Evolutionary conservation across 2,888 invertebrate genomes (phyloP), one percentile per base, ranked within the genome.

Genomic region (Eudemis profundana): DNA sequence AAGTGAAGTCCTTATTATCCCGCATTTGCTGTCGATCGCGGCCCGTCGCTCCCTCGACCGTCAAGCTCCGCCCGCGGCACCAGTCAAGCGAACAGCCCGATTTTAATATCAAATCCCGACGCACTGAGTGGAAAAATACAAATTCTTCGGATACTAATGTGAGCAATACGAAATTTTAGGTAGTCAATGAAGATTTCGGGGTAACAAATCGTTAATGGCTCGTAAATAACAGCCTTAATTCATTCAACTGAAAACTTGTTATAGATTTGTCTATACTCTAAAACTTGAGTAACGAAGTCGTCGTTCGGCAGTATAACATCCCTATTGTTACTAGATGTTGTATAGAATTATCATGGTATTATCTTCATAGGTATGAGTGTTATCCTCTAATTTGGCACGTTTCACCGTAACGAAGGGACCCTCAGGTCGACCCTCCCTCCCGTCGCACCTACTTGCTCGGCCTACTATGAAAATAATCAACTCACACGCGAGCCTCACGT

Each of bases 391-490:
- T 54, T 62, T 33, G 40, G 19, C 42, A 61, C 61, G n/a, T 53
- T 33, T 33, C 14, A 19, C 21, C 27, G 27, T 29, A 50, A 51
- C 40, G 51, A 36, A 54, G 62, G 54, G 54, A 19, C 54, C 36
- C 53, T 23, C 33, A 47, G 61, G 61, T 19, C 36, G 36, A 72
- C 80, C 78, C 72, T 68, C 65, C 69, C 86, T 83, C 72, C 79
- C 88, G n/a, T n/a, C n/a, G n/a, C 88, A 88, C 89, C 89, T 81
- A 89, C 79, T 86, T 87, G 76, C 46, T 14, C 51, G 36, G 29
- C 44, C 57, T 42, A 27, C 44, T 21, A 51, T 59, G 50, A 59
- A 64, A 64, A 65, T 60, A 60, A 65, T 59, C 51, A 53, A 65
- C 51, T 60, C 38, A n/a, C 54, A 60, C 65, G 65, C 59, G 29